A percentile compares a stretch with the other conserved stretches of the same genome.
These are phyloP conservation scores for Xenopus laevis DNA, from an alignment of 2,113 vertebrate genomes.

Conservation along the genomic window DNA sequence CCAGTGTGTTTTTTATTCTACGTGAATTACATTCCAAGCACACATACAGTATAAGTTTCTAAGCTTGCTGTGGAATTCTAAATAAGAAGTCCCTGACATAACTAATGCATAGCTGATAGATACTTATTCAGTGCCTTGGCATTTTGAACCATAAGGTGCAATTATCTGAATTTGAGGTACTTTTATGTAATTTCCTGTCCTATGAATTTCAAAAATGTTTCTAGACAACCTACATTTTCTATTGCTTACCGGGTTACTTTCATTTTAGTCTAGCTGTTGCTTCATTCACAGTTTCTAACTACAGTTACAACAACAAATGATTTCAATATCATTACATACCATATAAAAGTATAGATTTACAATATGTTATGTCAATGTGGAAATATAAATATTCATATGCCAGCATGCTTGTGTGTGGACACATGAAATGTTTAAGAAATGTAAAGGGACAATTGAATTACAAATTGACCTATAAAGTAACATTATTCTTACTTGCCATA, in stretches of 20 bases:
- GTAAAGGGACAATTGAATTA: too few relatives aligned
- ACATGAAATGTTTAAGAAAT: too few relatives aligned
- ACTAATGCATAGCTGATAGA: constrained; percentile 28
- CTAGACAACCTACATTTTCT: constrained; percentile 11
- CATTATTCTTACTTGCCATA: too few relatives aligned
- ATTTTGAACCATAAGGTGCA: constrained; percentile 22
- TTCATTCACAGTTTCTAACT: not conserved
- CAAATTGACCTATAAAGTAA: too few relatives aligned
- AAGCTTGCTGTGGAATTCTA: constrained; percentile 5
- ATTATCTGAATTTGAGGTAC: constrained; percentile 19
- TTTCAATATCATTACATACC: too few relatives aligned
- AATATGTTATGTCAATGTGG: too few relatives aligned
- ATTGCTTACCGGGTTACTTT: not conserved
- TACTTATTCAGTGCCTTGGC: constrained; percentile 4
- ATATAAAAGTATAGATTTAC: too few relatives aligned
- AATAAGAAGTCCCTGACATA: constrained; percentile 17
- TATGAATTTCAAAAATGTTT: not conserved
- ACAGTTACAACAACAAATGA: too few relatives aligned
- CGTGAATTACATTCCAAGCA: constrained; percentile 15
- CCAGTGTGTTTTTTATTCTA: too few relatives aligned
- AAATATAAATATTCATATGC: too few relatives aligned
- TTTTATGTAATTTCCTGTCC: constrained; percentile 24
- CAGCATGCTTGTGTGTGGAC: too few relatives aligned
- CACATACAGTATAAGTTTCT: constrained; percentile 4
- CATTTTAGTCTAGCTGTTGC: not conserved